These are phyloP conservation scores for Hylaea fasciaria DNA, from an alignment of 2,888 invertebrate genomes.

Conservation along the genomic window DNA sequence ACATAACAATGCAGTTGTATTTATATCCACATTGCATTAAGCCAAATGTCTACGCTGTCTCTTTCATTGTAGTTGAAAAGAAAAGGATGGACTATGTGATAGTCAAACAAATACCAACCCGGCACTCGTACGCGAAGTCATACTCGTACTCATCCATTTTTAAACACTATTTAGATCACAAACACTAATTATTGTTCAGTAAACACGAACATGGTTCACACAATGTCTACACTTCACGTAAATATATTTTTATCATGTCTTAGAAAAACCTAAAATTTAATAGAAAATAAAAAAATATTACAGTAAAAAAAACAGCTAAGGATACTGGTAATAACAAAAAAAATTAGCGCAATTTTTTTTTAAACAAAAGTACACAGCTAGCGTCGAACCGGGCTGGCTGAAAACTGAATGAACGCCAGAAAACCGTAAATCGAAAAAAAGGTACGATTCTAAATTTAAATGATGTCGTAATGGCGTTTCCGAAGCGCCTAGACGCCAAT, in stretches of 20 bases:
- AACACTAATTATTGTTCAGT: conserved; percentile 55
- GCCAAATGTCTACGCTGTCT: conserved; percentile 10
- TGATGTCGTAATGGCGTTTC: conserved; percentile 72
- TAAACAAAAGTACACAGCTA: conserved; percentile 56
- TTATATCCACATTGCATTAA: conserved; percentile 20
- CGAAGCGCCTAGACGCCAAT: conserved; percentile 62
- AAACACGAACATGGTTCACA: conserved; percentile 58
- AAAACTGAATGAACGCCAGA: conserved; percentile 79
- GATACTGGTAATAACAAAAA: conserved; percentile 26
- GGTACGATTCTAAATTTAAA: conserved; percentile 74
- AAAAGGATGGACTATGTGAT: background rate
- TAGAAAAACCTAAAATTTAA: conserved; percentile 50
- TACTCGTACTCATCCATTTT: conserved; percentile 85
- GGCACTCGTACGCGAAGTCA: conserved; percentile 88
- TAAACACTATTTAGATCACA: conserved; percentile 57
- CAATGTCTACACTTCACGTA: conserved; percentile 45
- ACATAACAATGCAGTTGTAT: conserved; percentile 13
- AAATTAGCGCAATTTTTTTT: conserved; percentile 28
- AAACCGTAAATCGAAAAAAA: conserved; percentile 73
- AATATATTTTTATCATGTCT: conserved; percentile 35
- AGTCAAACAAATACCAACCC: conserved; percentile 77
- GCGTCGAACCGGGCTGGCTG: conserved; percentile 59
- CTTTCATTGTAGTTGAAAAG: background rate
- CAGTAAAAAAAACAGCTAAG: conserved; percentile 32
- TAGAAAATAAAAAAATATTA: conserved; percentile 35